A percentile compares a stretch with the other conserved stretches of the same genome.
These are phyloP conservation scores for Sparus aurata DNA, from an alignment of 2,797 vertebrate species.

Conservation along the genomic window DNA sequence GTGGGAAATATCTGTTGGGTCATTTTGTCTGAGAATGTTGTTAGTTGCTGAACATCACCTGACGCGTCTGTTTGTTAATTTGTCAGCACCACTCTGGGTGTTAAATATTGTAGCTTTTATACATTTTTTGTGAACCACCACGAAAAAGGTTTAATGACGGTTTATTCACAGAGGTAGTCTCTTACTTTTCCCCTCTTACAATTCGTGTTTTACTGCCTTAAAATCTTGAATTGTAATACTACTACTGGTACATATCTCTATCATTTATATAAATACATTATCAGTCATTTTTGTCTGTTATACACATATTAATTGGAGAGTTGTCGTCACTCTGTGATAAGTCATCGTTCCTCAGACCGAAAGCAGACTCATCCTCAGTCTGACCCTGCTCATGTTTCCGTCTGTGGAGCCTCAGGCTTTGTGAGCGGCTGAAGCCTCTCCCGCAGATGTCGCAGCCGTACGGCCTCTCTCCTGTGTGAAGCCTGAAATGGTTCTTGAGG, in stretches of 20 bases:
- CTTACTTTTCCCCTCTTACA: slow-evolving; percentile 18
- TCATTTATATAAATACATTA: slow-evolving; percentile 54
- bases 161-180: slow-evolving; percentile 63
- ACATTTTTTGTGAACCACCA: slow-evolving; percentile 40
- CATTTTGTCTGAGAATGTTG: slow-evolving; percentile 29
- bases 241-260: slow-evolving; percentile 36
- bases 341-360: slow-evolving; percentile 58
- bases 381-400: slow-evolving; percentile 70
- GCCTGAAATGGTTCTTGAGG: slow-evolving; percentile 83
- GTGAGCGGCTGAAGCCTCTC: slow-evolving; percentile 82
- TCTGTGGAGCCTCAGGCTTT: slow-evolving; percentile 81
- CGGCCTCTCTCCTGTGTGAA: slow-evolving; percentile 82
- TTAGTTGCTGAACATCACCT: slow-evolving; percentile 27
- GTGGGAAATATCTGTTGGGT: slow-evolving; percentile 30
- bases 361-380: slow-evolving; percentile 57
- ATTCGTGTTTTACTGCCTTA: slow-evolving; percentile 27
- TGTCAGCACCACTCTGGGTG: slow-evolving; percentile 12
- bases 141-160: slow-evolving; percentile 19
- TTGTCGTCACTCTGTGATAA: slow-evolving; percentile 72
- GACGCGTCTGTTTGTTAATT: slow-evolving; percentile 11
- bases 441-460: slow-evolving; percentile 80
- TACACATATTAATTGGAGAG: slow-evolving; percentile 77
- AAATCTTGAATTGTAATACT: slow-evolving; percentile 26
- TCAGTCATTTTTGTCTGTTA: slow-evolving; percentile 71
- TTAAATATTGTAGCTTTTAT: slow-evolving; percentile 41